These are phyloP conservation scores for Oligia fasciuncula DNA, from an alignment of 2,888 invertebrate genomes.

Conservation along the genomic window DNA sequence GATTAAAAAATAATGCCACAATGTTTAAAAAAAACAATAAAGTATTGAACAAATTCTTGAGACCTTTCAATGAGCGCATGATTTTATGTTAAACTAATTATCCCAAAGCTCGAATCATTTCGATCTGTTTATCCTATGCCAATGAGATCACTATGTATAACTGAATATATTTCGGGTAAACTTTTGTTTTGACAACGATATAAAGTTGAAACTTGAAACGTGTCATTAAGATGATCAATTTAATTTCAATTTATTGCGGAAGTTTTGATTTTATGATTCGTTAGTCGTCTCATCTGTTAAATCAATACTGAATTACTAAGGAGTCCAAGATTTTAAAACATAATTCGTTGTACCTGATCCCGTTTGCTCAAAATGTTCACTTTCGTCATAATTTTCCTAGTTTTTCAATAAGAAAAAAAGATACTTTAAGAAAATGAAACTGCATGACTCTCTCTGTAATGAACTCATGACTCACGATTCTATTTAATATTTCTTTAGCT, in stretches of 20 bases:
- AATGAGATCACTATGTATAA: constrained; percentile 56
- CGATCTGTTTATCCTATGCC: constrained; percentile 51
- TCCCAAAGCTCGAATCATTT: constrained; percentile 47
- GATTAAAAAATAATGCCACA: too few relatives aligned
- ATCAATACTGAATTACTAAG: neutral
- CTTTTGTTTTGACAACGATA: constrained; percentile 9
- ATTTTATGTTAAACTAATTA: constrained; percentile 52
- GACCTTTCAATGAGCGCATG: constrained; percentile 43
- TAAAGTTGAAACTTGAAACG: neutral
- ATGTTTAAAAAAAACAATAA: constrained; percentile 5
- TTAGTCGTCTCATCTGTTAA: neutral
- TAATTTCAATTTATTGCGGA: constrained; percentile 24
- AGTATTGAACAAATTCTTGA: constrained; percentile 30
- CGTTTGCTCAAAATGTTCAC: neutral
- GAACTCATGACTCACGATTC: neutral
- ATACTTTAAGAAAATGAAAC: neutral
- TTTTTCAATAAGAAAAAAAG: neutral
- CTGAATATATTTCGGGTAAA: constrained; percentile 14
- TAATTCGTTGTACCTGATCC: neutral
- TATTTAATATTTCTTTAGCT: neutral
- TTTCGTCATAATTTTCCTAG: neutral
- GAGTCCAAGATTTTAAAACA: neutral
- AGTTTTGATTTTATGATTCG: neutral
- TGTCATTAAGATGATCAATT: neutral
- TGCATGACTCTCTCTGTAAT: too few relatives aligned